Percentiles rank a stretch among this genome's conserved stretches.
These are phyloP conservation scores for Diarsia brunnea DNA, from an alignment of 2,888 invertebrate species.

Conservation along the genomic window DNA sequence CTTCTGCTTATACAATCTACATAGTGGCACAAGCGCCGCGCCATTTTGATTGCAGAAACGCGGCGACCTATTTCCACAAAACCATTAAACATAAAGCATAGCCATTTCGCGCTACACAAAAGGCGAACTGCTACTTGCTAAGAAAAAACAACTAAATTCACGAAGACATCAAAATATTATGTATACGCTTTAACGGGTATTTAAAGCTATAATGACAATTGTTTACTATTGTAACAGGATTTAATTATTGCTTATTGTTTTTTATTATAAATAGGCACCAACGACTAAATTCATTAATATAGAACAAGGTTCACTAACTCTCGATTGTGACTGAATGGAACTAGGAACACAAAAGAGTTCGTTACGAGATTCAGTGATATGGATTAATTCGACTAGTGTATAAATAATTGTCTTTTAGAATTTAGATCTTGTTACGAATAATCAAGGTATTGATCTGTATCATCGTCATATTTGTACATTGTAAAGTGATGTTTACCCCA, in stretches of 20 bases:
- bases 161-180: neutral
- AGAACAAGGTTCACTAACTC: constrained; percentile 20
- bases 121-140: constrained; percentile 34
- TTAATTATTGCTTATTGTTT: constrained; percentile 32
- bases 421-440: constrained; percentile 6
- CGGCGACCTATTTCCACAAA: constrained; percentile 44
- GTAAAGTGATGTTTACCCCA: neutral
- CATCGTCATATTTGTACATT: neutral
- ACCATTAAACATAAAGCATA: constrained; percentile 9
- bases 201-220: neutral
- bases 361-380: constrained; percentile 38
- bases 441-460: constrained; percentile 12
- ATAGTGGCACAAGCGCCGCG: neutral
- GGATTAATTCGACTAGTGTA: constrained; percentile 21
- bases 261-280: constrained; percentile 52
- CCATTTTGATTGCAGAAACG: neutral
- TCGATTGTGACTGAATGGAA: constrained; percentile 6
- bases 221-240: constrained; percentile 29
- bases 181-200: neutral
- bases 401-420: constrained; percentile 10
- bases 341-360: constrained; percentile 2
- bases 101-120: constrained; percentile 13
- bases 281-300: constrained; percentile 31
- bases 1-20: constrained; percentile 11
- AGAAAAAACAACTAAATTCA: constrained; percentile 18